Evolutionary conservation across 1,140 invertebrate genomes (phyloP).

Genomic region (Amyelois transitella): DNA sequence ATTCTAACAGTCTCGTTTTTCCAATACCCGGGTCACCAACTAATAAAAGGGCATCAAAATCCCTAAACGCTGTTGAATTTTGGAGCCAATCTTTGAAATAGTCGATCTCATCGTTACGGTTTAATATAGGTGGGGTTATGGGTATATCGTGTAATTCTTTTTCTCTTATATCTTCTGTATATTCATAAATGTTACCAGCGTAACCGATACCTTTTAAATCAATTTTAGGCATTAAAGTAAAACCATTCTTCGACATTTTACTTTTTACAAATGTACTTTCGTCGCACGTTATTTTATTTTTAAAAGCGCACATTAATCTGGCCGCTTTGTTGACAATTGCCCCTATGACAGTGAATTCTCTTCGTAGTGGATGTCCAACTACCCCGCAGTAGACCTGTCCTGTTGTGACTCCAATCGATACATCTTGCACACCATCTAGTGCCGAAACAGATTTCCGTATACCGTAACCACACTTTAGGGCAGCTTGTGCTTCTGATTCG

Average conservation of each 20-base stretch:
- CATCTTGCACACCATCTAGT: slow-evolving; percentile 72
- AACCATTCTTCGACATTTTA: slow-evolving; percentile 73
- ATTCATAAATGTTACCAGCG: slow-evolving; percentile 73
- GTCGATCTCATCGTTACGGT: slow-evolving; percentile 60
- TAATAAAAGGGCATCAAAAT: slow-evolving; percentile 57
- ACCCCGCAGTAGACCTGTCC: slow-evolving; percentile 84
- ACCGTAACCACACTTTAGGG: slow-evolving; percentile 78
- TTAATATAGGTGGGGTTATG: slow-evolving; percentile 47
- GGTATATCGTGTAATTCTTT: slow-evolving; percentile 54
- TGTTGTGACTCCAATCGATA: slow-evolving; percentile 80
- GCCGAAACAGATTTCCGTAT: slow-evolving; percentile 72
- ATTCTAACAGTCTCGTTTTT: slow-evolving; percentile 62
- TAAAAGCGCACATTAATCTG: slow-evolving; percentile 82
- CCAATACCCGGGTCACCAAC: slow-evolving; percentile 65
- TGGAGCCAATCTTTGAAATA: slow-evolving; percentile 57
- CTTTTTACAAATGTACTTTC: slow-evolving; percentile 75
- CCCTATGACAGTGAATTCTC: slow-evolving; percentile 87
- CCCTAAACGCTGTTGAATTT: slow-evolving; percentile 32
- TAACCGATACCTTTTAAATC: slow-evolving; percentile 74
- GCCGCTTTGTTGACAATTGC: slow-evolving; percentile 85
- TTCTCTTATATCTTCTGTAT: slow-evolving; percentile 63
- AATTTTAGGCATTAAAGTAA: slow-evolving; percentile 68
- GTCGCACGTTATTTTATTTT: slow-evolving; percentile 77
- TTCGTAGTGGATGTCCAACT: slow-evolving; percentile 81
- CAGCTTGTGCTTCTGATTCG: slow-evolving; percentile 80